phyloP scores from a whole-genome alignment of 1,140 invertebrate genomes.

The Eubasilissa regina region DNA sequence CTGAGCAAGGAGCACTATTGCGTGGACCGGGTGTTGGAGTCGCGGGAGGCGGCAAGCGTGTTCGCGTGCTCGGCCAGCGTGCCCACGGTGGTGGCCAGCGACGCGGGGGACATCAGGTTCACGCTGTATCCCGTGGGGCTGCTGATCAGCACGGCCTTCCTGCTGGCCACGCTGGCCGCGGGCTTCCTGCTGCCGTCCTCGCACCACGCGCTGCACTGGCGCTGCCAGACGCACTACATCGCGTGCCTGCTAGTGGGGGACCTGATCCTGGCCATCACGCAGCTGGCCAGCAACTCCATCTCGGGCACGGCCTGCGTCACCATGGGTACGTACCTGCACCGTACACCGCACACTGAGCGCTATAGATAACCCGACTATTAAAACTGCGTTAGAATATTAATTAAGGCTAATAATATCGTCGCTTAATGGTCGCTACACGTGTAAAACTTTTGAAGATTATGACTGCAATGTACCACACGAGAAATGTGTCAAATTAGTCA shows the following conservation, averaged over 20 bases:
- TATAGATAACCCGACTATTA: too few species aligned
- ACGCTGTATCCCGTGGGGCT: constrained; percentile 82
- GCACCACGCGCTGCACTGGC: constrained; percentile 88
- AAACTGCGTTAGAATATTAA: too few species aligned
- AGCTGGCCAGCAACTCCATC: constrained; percentile 75
- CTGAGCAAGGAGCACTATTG: constrained; percentile 75
- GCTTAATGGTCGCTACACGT: too few species aligned
- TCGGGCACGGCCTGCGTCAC: constrained; percentile 74
- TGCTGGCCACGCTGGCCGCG: constrained; percentile 82
- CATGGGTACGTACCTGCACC: constrained; percentile 76
- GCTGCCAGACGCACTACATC: constrained; percentile 88
- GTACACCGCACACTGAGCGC: too few species aligned
- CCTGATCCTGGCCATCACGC: constrained; percentile 82
- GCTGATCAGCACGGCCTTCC: constrained; percentile 83
- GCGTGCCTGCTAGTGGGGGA: constrained; percentile 84
- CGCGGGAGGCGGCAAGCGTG: constrained; percentile 72
- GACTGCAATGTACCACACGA: too few species aligned
- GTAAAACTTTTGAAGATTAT: too few species aligned
- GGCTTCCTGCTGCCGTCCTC: constrained; percentile 83
- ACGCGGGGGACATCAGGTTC: constrained; percentile 73
- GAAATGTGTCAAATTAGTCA: too few species aligned
- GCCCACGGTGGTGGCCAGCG: constrained; percentile 63
- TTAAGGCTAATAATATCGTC: too few species aligned
- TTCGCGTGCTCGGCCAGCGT: constrained; percentile 76
- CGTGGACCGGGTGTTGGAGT: constrained; percentile 74